phyloP scores from a whole-genome alignment of 2,113 vertebrate species.

The Myxocyprinus asiaticus region DNA sequence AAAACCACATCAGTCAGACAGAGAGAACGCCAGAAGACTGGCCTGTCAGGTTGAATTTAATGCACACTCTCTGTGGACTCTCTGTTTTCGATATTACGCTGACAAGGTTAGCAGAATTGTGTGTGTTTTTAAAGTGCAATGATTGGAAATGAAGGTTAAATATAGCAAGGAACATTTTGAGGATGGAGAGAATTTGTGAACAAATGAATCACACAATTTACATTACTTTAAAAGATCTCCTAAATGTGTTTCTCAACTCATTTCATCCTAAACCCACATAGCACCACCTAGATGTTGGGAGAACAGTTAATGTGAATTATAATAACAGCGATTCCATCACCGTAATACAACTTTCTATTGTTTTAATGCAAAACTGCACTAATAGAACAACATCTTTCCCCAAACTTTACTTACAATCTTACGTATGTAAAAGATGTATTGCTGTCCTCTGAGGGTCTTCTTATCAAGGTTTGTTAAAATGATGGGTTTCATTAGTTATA shows the following conservation, averaged over 20 bases:
- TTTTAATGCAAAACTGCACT: too few species aligned
- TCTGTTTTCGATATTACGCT: conserved; percentile 47
- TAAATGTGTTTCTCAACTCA: background rate
- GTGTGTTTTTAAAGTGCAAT: background rate
- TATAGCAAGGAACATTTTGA: conserved; percentile 2
- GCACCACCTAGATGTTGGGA: background rate
- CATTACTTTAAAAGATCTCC: too few species aligned
- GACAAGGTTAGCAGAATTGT: conserved; percentile 38
- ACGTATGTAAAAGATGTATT: too few species aligned
- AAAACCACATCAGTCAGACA: conserved; percentile 56
- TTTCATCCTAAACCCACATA: background rate
- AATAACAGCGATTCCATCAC: conserved; percentile 49
- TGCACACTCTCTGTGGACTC: conserved; percentile 23
- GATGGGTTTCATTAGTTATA: too few species aligned
- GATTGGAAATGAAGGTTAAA: conserved; percentile 37
- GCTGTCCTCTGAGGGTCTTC: too few species aligned
- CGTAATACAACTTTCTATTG: too few species aligned
- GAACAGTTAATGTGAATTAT: background rate
- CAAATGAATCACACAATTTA: conserved; percentile 7
- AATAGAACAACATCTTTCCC: too few species aligned
- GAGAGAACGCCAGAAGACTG: conserved; percentile 16
- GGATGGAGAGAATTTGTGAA: background rate
- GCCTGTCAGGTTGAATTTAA: conserved; percentile 55
- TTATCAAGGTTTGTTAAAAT: too few species aligned
- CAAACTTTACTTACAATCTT: too few species aligned